Conservation (phyloP, 2,888 invertebrate genomes). For the Platycnemis pennipes region DNA sequence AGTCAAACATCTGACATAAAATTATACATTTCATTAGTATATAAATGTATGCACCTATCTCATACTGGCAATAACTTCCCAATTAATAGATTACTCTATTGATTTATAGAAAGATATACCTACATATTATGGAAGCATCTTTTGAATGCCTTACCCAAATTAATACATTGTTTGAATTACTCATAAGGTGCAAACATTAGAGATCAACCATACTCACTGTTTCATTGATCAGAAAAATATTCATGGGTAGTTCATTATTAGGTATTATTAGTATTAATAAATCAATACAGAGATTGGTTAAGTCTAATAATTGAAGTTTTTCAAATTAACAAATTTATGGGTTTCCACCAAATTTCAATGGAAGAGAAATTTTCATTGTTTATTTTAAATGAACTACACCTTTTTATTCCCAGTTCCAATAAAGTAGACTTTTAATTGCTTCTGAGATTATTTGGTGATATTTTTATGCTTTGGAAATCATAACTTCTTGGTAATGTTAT, state of each 20-base stretch:
- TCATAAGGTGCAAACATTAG: background rate
- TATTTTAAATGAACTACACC: background rate
- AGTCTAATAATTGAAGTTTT: background rate
- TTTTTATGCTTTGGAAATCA: background rate
- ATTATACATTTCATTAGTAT: background rate
- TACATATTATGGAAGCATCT: background rate
- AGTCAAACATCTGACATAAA: background rate
- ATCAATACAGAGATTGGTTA: background rate
- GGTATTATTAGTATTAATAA: background rate
- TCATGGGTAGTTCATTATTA: background rate
- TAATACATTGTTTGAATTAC: background rate
- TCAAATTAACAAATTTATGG: background rate
- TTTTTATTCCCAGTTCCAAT: background rate
- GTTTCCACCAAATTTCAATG: background rate
- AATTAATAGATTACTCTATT: conserved; percentile 1
- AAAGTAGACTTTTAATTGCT: background rate
- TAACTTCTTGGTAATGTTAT: background rate
- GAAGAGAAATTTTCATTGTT: background rate
- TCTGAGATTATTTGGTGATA: background rate
- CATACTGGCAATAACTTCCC: background rate
- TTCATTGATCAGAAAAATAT: background rate
- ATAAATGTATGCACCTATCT: background rate
- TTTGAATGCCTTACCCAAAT: background rate
- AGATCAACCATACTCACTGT: background rate
- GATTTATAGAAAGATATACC: background rate